Conservation (phyloP, 2,888 invertebrate species). For the Escarpia spicata region DNA sequence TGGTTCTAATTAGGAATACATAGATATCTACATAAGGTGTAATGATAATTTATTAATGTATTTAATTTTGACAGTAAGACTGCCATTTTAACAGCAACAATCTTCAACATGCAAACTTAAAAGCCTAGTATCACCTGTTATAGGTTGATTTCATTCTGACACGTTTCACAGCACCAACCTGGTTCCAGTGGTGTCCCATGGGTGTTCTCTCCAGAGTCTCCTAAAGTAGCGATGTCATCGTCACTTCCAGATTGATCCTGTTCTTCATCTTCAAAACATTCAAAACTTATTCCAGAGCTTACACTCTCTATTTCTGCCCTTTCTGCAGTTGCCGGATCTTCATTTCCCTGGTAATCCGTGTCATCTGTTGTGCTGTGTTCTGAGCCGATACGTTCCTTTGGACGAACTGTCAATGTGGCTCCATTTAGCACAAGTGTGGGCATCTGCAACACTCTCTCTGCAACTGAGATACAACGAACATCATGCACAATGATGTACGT, state of each 20-base stretch:
- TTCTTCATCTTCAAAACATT: no score
- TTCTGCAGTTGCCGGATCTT: background rate
- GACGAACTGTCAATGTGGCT: background rate
- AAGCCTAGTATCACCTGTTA: no score
- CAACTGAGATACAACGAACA: background rate
- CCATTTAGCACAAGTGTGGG: background rate
- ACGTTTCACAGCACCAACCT: background rate
- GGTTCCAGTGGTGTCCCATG: background rate
- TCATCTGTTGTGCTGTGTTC: background rate
- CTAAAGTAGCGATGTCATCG: background rate
- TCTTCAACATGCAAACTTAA: no score
- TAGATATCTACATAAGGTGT: background rate
- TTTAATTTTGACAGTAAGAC: no score
- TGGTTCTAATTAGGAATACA: no score
- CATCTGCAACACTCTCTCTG: background rate
- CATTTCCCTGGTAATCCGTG: background rate
- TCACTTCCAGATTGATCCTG: background rate
- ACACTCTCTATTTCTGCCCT: background rate
- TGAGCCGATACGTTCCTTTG: background rate
- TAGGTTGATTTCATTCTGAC: background rate
- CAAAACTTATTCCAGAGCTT: background rate
- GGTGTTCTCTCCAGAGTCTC: background rate
- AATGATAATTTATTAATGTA: background rate
- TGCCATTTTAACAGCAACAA: no score
- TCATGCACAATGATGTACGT: background rate